Base-by-base conservation (phyloP, 2,797 vertebrate species). In the Caiman crocodilus region DNA sequence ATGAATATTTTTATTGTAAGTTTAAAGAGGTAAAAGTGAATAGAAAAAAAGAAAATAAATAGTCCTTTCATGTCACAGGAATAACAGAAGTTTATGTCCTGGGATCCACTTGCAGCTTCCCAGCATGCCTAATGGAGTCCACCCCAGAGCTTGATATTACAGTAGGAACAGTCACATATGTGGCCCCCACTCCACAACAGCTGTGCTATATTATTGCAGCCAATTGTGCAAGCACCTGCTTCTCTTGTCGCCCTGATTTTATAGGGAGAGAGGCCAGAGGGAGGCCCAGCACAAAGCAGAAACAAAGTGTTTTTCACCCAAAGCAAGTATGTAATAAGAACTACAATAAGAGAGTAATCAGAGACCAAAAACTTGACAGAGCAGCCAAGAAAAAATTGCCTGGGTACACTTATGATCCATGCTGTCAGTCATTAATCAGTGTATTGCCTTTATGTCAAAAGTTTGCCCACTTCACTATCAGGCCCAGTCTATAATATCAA, bases 61-160 rank as follows among this genome's bases (percentile, higher is more conserved):
- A 73, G 67, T 3, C 10, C 16, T 88, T 71, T 7, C 12, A 81
- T 5, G n/a, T 77, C 67, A 79, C 55, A 85, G 61, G 83, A 85
- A 58, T 79, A 73, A 67, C 5, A 61, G 42, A 87, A 78, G 17
- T 55, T 7, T 50, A 50, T 90, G 11, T 82, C 5, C 32, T 80
- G 28, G 18, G 71, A 80, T 11, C 32, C 17, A 18, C 23, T 56
- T 84, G 26, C 21, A 85, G 58, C 20, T 30, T 86, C 7, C 23
- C 14, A 4, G 28, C 17, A 12, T 26, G 76, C 23, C 42, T 10
- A 25, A 87, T 28, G n/a, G 30, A 14, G 15, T 82, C 64, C 1
- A 0, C 2, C 63, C 42, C 32, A 57, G n/a, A 85, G 56, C 30
- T 55, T 30, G 0, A 0, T 18, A 8, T 17, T 82, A 63, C 0